These are phyloP conservation scores for Peucedramus taeniatus DNA, from an alignment of 2,113 vertebrate species.

Conservation along the genomic window DNA sequence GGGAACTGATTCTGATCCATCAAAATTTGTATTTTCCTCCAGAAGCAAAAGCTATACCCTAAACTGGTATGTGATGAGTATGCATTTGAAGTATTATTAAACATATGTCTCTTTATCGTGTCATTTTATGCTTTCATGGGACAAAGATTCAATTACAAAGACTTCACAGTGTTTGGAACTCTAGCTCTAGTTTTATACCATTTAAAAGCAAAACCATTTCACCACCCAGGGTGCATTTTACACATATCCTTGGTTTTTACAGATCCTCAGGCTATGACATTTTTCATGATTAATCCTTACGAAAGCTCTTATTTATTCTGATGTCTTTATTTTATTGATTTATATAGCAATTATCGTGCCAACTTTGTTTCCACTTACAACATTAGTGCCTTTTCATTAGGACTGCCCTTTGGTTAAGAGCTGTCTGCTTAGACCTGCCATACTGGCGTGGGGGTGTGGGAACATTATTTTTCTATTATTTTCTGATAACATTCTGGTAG, in stretches of 20 bases:
- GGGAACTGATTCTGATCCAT: not conserved
- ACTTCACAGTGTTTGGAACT: not conserved
- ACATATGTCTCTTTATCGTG: not conserved
- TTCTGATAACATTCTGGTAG: not conserved
- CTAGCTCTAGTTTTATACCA: not conserved
- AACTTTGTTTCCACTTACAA: not conserved
- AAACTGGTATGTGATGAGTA: not conserved
- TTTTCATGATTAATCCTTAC: not conserved
- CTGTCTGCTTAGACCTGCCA: not conserved
- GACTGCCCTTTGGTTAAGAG: not conserved
- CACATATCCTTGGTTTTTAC: not conserved
- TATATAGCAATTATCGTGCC: not conserved
- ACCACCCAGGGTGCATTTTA: not conserved
- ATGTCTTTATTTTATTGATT: slow-evolving; percentile 21
- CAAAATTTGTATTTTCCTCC: not conserved
- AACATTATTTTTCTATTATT: not conserved
- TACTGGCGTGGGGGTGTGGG: no score
- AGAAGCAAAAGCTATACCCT: not conserved
- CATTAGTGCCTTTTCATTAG: not conserved
- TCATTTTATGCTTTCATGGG: not conserved
- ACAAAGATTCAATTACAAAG: slow-evolving; percentile 9
- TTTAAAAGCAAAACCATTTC: not conserved
- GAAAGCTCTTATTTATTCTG: not conserved
- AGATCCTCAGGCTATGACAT: not conserved
- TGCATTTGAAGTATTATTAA: not conserved